Evolutionary conservation across 2,797 vertebrate genomes (phyloP).

Genomic region (Peromyscus aztecus): DNA sequence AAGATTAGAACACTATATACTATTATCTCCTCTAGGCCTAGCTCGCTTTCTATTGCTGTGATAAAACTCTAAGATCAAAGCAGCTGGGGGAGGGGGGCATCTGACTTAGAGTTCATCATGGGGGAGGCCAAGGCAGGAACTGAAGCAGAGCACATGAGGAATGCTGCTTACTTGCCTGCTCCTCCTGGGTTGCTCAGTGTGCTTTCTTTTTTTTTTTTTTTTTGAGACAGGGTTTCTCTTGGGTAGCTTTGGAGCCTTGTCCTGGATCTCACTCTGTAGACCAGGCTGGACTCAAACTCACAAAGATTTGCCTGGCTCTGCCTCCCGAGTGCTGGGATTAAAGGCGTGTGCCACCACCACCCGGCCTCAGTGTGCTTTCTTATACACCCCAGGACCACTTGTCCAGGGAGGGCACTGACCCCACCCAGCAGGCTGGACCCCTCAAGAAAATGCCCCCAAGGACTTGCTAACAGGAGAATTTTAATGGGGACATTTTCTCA

Average conservation of each 20-base stretch:
- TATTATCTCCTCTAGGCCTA: neutral
- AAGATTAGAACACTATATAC: neutral
- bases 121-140: neutral
- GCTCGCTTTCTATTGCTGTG: neutral
- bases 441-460: no score
- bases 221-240: no score
- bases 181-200: neutral
- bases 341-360: no score
- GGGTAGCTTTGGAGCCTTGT: no score
- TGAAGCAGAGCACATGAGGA: neutral
- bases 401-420: no score
- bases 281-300: no score
- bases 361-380: no score
- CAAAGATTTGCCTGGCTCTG: no score
- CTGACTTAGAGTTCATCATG: neutral
- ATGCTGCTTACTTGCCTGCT: neutral
- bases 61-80: neutral
- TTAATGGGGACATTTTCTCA: neutral
- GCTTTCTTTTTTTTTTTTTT: no score
- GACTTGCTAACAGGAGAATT: neutral
- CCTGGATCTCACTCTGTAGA: no score
- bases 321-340: no score
- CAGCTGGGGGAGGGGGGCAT: neutral
- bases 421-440: no score
- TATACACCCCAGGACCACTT: neutral